Evolutionary conservation across 1,140 invertebrate species (phyloP).

Genomic region (Pollicipes pollicipes): DNA sequence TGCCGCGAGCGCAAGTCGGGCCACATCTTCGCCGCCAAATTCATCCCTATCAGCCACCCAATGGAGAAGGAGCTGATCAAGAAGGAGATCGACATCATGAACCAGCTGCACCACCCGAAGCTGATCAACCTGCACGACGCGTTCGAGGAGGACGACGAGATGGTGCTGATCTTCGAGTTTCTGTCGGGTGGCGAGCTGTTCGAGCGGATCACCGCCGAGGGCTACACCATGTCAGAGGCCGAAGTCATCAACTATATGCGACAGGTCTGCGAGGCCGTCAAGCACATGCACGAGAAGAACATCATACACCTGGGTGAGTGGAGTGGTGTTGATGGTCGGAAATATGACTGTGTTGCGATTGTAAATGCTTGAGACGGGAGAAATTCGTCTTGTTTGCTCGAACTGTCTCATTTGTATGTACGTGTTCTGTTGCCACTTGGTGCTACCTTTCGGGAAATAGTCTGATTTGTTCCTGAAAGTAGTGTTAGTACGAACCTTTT

Average conservation of each 20-base stretch:
- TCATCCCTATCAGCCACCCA: slow-evolving; percentile 86
- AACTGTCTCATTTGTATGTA: too few species aligned
- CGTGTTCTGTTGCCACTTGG: too few species aligned
- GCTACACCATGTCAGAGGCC: slow-evolving; percentile 96
- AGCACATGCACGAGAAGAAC: slow-evolving; percentile 99
- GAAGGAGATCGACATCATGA: slow-evolving; percentile 99
- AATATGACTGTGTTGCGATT: too few species aligned
- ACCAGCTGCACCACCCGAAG: slow-evolving; percentile 91
- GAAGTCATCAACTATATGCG: slow-evolving; percentile 99
- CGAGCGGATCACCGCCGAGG: slow-evolving; percentile 92
- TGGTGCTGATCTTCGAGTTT: slow-evolving; percentile 87
- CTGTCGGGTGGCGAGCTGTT: slow-evolving; percentile 95
- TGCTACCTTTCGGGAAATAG: too few species aligned
- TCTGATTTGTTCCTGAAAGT: too few species aligned
- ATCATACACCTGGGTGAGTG: slow-evolving; percentile 78
- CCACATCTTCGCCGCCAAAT: slow-evolving; percentile 96
- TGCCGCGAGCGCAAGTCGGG: slow-evolving; percentile 90
- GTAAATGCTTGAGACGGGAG: too few species aligned
- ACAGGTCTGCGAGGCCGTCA: slow-evolving; percentile 93
- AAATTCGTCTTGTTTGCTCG: too few species aligned
- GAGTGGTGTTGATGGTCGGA: too few species aligned
- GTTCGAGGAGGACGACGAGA: slow-evolving; percentile 97
- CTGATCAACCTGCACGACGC: slow-evolving; percentile 96
- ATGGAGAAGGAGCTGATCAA: slow-evolving; percentile 93
- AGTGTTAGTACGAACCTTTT: too few species aligned